Percentiles rank a stretch among this genome's conserved stretches.
Conservation (phyloP, 2,113 vertebrate genomes). For the Glaucomys volans region DNA sequence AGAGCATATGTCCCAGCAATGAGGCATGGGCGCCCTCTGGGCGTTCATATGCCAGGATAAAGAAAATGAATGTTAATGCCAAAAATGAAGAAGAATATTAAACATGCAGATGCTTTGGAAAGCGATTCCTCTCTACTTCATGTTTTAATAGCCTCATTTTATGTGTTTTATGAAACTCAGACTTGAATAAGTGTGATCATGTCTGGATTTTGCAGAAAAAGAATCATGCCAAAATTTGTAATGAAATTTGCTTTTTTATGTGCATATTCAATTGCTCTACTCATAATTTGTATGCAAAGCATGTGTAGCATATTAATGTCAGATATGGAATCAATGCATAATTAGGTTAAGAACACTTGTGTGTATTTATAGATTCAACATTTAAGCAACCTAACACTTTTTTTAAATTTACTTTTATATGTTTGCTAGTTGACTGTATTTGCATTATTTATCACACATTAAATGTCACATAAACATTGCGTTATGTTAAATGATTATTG, state of each 20-base stretch:
- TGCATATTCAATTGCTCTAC: background rate
- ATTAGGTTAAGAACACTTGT: background rate
- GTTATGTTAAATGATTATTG: background rate
- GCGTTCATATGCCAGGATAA: slow-evolving; percentile 54
- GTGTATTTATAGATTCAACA: background rate
- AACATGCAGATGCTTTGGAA: slow-evolving; percentile 20
- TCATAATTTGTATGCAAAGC: background rate
- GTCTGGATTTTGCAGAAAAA: background rate
- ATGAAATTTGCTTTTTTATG: background rate
- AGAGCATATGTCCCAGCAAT: slow-evolving; percentile 69
- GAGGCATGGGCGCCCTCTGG: slow-evolving; percentile 39
- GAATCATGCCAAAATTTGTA: background rate
- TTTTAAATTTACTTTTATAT: slow-evolving; percentile 4
- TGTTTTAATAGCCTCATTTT: background rate
- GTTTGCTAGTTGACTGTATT: background rate
- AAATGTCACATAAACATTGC: background rate
- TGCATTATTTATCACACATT: background rate
- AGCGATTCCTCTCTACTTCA: background rate
- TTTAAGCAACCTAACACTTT: background rate
- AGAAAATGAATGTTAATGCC: slow-evolving; percentile 62
- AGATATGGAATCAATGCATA: background rate
- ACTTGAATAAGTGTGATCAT: background rate
- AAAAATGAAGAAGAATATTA: background rate
- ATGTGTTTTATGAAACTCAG: background rate
- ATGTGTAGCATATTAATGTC: background rate